Base-by-base conservation (phyloP, 2,113 vertebrate species). In the Cyanoramphus novaezelandiae region DNA sequence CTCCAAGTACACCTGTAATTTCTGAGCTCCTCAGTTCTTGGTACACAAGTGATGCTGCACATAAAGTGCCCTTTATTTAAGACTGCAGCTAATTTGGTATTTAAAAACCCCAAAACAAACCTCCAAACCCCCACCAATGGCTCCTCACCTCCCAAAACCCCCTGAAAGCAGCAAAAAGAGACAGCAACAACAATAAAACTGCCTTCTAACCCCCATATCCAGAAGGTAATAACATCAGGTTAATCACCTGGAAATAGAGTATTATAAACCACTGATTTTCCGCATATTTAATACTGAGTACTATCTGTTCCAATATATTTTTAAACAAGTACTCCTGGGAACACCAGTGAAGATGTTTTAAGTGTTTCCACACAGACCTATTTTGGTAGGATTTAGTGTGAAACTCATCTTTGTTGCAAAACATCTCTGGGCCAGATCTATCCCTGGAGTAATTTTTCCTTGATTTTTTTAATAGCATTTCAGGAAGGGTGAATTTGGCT, bases 391-490 rank as follows among this genome's bases (percentile, higher is more conserved):
- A 94, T 89, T 91, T 92, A 53, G 81, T 87, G 75, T 76, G 86
- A 84, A 96, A 89, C 57, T 88, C 39, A 57, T 79, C 86, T 90
- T 80, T 82, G 25, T 59, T 82, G 78, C 65, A 89, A 94, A 97
- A 94, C 37, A 74, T 85, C 86, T 76, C 67, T 82, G 83, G 31
- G 70, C 37, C 74, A 87, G 60, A 89, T 91, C 90, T 89, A 85
- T 93, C 91, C 88, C 92, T 85, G 23, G 88, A 92, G 88, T 96
- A 91, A 86, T 91, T 92, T 90, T 68, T 49, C 53, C 65, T 82
- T 79, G 62, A 79, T 88, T 90, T n/a, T 59, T 95, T 94, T 86
- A 91, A 86, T 94, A 89, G 65, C 74, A 39, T 89, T 92, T 62
- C 57, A 93, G 70, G 72, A 91, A 62, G 74, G 49, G n/a, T 93